Evolutionary conservation across 2,888 invertebrate species (phyloP).

Genomic region (Clostera curtula): DNA sequence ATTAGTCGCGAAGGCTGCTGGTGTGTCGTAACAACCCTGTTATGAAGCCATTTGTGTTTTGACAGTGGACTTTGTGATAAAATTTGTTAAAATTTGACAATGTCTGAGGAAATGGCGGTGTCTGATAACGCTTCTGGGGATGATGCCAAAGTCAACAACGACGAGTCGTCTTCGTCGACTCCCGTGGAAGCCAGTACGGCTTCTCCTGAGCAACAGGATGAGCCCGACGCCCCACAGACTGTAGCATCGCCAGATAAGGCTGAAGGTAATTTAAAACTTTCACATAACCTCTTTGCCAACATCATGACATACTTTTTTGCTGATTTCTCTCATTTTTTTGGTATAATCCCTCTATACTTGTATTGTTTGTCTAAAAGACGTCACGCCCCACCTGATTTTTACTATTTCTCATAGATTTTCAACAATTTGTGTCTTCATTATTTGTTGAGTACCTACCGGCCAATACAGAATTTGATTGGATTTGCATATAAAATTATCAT

Average conservation of each 20-base stretch:
- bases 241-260: constrained; percentile 24
- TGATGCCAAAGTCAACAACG: constrained; percentile 40
- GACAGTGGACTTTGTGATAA: constrained; percentile 49
- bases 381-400: too few relatives aligned
- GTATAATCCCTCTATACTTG: constrained; percentile 11
- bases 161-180: constrained; percentile 33
- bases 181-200: constrained; percentile 28
- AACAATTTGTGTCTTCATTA: too few relatives aligned
- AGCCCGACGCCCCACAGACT: constrained; percentile 21
- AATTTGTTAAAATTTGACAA: constrained; percentile 56
- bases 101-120: constrained; percentile 71
- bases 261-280: constrained; percentile 45
- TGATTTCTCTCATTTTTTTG: constrained; percentile 18
- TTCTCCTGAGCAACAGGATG: constrained; percentile 24
- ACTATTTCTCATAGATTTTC: too few relatives aligned
- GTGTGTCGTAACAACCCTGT: constrained; percentile 54
- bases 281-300: constrained; percentile 51
- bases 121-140: constrained; percentile 56
- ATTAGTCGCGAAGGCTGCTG: constrained; percentile 43
- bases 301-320: constrained; percentile 41
- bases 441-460: too few relatives aligned
- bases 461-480: too few relatives aligned
- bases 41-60: constrained; percentile 56
- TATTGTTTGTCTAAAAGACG: too few relatives aligned
- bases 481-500: too few relatives aligned